Conservation (phyloP, 2,888 invertebrate genomes). For the Incurvaria masculella region DNA sequence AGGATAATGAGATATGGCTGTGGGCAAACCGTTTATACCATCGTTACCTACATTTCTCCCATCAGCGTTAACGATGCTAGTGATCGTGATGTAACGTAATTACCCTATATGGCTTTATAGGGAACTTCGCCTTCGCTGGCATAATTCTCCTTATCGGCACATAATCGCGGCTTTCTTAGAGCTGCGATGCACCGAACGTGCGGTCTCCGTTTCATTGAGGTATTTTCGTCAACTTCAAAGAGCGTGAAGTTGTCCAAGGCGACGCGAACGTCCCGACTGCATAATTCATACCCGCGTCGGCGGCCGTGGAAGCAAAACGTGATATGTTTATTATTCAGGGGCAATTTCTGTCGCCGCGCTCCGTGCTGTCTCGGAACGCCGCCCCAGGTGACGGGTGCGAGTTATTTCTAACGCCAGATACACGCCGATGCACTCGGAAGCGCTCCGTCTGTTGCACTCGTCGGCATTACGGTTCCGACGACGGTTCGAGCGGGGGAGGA, state of each 20-base stretch:
- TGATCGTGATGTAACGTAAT: too few species aligned
- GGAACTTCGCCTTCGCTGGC: too few species aligned
- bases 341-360: slow-evolving; percentile 13
- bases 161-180: too few species aligned
- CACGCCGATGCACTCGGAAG: neutral
- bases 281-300: neutral
- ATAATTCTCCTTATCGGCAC: too few species aligned
- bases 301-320: slow-evolving; percentile 35
- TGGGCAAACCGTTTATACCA: too few species aligned
- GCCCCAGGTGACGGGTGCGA: neutral
- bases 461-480: too few species aligned
- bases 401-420: neutral
- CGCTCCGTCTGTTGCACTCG: neutral
- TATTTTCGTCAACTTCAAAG: neutral
- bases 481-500: too few species aligned
- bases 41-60: too few species aligned
- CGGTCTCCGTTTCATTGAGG: neutral
- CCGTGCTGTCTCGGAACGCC: neutral
- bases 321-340: slow-evolving; percentile 37
- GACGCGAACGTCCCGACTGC: neutral
- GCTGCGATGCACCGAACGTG: too few species aligned
- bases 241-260: neutral
- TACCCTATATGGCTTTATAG: too few species aligned
- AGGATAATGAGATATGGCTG: too few species aligned
- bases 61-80: too few species aligned